Evolutionary conservation across 2,797 vertebrate genomes (phyloP).

Genomic region (Mareca penelope): DNA sequence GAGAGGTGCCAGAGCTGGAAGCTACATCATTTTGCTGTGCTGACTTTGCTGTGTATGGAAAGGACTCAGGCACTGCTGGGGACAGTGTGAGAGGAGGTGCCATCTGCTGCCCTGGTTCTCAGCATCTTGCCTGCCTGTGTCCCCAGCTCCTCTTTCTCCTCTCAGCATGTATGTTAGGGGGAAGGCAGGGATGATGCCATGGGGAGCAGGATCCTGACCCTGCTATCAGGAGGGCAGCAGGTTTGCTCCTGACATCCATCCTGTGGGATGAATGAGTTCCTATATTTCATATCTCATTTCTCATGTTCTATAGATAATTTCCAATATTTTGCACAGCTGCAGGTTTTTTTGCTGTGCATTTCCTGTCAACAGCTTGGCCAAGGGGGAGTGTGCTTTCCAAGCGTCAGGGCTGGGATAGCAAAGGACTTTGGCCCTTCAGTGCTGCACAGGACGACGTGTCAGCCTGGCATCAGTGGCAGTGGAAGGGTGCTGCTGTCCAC

Average conservation of each 20-base stretch:
- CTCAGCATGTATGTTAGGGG: neutral
- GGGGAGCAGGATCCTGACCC: neutral
- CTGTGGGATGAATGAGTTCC: neutral
- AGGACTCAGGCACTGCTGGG: rapidly evolving
- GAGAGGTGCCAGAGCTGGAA: rapidly evolving
- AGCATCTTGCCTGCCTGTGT: neutral
- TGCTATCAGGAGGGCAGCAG: neutral
- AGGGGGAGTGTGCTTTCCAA: neutral
- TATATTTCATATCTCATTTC: neutral
- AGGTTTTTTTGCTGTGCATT: neutral
- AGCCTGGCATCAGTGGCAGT: neutral
- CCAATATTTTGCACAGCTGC: neutral
- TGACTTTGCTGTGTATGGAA: rapidly evolving
- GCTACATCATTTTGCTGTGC: neutral
- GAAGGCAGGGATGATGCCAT: neutral
- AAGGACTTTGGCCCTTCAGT: neutral
- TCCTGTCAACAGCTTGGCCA: neutral
- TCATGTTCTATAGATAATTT: neutral
- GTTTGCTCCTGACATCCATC: neutral
- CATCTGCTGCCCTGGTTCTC: neutral
- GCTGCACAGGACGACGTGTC: neutral
- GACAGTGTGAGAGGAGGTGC: neutral
- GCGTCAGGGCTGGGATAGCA: neutral
- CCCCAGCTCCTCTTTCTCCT: neutral
- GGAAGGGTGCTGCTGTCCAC: neutral